Evolutionary conservation across 2,113 vertebrate species (phyloP).

Genomic region (Symphodus melops): DNA sequence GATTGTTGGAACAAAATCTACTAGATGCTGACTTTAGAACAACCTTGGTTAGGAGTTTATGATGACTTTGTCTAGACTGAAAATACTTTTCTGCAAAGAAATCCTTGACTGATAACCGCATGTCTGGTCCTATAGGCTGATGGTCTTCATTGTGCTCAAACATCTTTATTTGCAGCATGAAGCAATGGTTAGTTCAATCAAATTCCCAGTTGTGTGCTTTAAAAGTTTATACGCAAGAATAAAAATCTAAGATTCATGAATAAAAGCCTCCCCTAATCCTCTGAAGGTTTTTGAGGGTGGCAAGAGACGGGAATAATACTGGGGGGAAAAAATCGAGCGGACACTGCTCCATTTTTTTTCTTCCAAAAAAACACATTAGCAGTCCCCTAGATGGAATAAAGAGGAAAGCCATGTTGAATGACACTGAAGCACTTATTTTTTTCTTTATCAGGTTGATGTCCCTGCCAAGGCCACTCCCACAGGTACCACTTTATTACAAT

Average conservation of each 20-base stretch:
- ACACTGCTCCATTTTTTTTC: slow-evolving; percentile 32
- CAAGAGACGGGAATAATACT: slow-evolving; percentile 7
- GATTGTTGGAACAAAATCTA: slow-evolving; percentile 50
- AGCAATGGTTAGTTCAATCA: slow-evolving; percentile 57
- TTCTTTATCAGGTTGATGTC: slow-evolving; percentile 41
- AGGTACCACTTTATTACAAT: slow-evolving; percentile 54
- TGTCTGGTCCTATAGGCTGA: slow-evolving; percentile 30
- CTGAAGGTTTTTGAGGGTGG: slow-evolving; percentile 9
- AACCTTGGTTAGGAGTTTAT: slow-evolving; percentile 72
- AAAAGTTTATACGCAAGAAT: slow-evolving; percentile 28
- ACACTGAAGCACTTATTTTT: slow-evolving; percentile 34
- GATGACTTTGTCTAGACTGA: slow-evolving; percentile 64
- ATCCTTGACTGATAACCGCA: slow-evolving; percentile 64
- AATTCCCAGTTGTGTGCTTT: slow-evolving; percentile 54
- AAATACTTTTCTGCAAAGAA: slow-evolving; percentile 59
- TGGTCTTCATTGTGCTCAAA: background rate
- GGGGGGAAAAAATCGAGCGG: slow-evolving; percentile 1
- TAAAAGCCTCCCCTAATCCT: slow-evolving; percentile 44
- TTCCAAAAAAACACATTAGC: slow-evolving; percentile 49
- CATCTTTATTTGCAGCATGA: slow-evolving; percentile 58
- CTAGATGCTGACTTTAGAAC: slow-evolving; percentile 55
- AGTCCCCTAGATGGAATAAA: slow-evolving; percentile 51
- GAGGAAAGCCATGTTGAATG: slow-evolving; percentile 16
- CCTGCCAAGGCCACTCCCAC: slow-evolving; percentile 46
- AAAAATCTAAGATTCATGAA: slow-evolving; percentile 37